phyloP scores from a whole-genome alignment of 2,888 invertebrate species.

The Amorpha juglandis region DNA sequence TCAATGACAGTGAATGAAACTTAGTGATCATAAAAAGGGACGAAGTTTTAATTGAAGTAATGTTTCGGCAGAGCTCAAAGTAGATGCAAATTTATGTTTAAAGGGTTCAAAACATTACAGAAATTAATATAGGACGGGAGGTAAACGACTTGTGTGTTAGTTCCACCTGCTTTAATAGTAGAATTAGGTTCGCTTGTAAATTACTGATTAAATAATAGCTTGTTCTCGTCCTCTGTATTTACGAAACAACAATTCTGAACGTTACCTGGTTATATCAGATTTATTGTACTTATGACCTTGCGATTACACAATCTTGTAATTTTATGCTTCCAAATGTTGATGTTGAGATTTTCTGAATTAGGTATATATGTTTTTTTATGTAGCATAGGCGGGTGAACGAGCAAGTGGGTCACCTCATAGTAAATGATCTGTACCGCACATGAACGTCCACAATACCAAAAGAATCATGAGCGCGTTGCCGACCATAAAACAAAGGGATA shows the following conservation, averaged over 20 bases:
- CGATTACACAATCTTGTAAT: not conserved
- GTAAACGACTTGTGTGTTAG: constrained; percentile 22
- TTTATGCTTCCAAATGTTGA: not conserved
- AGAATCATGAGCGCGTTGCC: no score
- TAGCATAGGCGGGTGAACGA: no score
- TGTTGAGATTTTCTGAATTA: not conserved
- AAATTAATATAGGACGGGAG: constrained; percentile 14
- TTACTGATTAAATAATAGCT: constrained; percentile 11
- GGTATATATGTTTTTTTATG: no score
- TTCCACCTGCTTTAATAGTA: constrained; percentile 15
- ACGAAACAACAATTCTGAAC: not conserved
- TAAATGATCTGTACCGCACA: no score
- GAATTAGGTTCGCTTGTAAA: constrained; percentile 13
- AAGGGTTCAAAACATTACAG: constrained; percentile 13
- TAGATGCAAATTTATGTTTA: constrained; percentile 15
- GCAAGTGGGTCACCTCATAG: no score
- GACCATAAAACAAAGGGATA: no score
- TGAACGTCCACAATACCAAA: no score
- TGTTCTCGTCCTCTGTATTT: not conserved
- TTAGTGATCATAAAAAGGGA: constrained; percentile 3
- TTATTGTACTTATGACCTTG: not conserved
- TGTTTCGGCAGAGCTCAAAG: not conserved
- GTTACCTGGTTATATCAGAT: not conserved
- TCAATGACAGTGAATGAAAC: no score
- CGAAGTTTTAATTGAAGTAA: not conserved